Evolutionary conservation across 1,140 invertebrate genomes (phyloP), one percentile per base, ranked within the genome.

Genomic region (Telenomus remus): DNA sequence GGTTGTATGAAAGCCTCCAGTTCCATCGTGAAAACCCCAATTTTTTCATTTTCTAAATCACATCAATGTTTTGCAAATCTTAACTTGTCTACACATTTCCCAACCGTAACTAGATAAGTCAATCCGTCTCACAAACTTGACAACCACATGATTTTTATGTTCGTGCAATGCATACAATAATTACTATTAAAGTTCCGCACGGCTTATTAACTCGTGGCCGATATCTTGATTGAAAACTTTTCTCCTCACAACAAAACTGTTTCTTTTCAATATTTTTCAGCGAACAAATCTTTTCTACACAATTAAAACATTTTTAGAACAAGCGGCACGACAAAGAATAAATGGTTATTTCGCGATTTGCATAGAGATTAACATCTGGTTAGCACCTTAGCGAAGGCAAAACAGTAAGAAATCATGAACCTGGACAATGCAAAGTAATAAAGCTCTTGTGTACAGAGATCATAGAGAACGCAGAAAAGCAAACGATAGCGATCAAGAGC

Each of bases 1-100:
- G 81, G 78, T 66, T 76, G 63, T 53, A 75, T 50, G 50, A 72
- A 66, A 74, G 76, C 78, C 73, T 65, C 54, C 42, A 56, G 51
- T 74, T 74, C 14, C 39, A 39, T 35, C 49, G 48, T 63, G n/a
- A 65, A 76, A 44, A 27, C 6, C 1, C 19, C 43, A 12, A 13
- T 44, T 44, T 49, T 33, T 49, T 19, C 37, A 4, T 39, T 2
- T 39, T n/a, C n/a, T 11, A 1, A 11, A 1, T 39, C 9, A 9
- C 37, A 35, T 39, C 37, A 11, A 3, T 39, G 37, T 27, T 27
- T 27, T 27, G 44, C 37, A 39, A 11, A 3, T n/a, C 9, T 39
- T 9, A 39, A 39, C 37, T 39, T 47, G 2, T 47, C 11, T 13
- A 8, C 8, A 47, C 44, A 14, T 8, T 14, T 12, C 13, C 44